phyloP scores from a whole-genome alignment of 2,797 vertebrate species.

The Sardinella longiceps region DNA sequence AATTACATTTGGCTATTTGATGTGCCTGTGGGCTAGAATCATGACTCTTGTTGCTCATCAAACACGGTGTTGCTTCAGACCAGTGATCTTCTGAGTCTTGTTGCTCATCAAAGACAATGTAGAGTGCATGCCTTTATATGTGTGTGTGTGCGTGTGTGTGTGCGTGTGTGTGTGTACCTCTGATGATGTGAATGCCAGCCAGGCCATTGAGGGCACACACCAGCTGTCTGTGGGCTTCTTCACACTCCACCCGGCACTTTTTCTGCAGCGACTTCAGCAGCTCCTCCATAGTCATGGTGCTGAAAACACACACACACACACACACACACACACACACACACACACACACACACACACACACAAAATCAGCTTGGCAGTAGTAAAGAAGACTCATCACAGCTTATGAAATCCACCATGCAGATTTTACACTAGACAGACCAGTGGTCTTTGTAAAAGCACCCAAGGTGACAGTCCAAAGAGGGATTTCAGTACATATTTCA shows the following conservation, averaged over 20 bases:
- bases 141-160: neutral
- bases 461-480: too few relatives aligned
- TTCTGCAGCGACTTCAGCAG: constrained; percentile 95
- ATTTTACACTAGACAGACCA: neutral
- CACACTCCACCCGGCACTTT: constrained; percentile 96
- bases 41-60: too few relatives aligned
- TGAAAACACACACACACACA: constrained; percentile 52
- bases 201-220: constrained; percentile 97
- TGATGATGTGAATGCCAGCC: constrained; percentile 98
- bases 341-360: too few relatives aligned
- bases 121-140: neutral
- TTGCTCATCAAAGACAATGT: too few relatives aligned
- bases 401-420: neutral
- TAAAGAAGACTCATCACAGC: neutral
- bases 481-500: neutral
- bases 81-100: too few relatives aligned
- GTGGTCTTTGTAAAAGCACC: neutral
- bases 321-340: constrained; percentile 33
- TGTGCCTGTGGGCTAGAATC: too few relatives aligned
- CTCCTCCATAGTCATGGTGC: constrained; percentile 99
- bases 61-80: too few relatives aligned
- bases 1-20: too few relatives aligned
- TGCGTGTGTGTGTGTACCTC: constrained; percentile 77
- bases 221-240: constrained; percentile 94
- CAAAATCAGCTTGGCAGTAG: too few relatives aligned